Base-by-base conservation (phyloP, 1,140 invertebrate genomes). In the Paralvinella palmiformis region DNA sequence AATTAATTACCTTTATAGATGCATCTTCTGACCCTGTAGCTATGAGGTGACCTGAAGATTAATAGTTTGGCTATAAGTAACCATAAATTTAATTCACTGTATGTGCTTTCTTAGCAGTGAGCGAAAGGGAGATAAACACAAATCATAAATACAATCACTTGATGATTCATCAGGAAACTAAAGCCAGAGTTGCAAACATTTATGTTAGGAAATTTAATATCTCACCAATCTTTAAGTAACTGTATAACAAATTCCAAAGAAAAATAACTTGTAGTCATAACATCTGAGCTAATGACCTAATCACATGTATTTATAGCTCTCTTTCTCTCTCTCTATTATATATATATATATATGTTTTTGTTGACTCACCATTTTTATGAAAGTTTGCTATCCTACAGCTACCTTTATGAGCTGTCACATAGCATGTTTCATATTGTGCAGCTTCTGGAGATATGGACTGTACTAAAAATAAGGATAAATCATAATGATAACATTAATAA, bases 321-420 rank as follows among this genome's bases (percentile, higher is more conserved):
- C n/a, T n/a, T n/a, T n/a, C n/a, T n/a, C n/a, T n/a, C n/a, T n/a
- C n/a, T n/a, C n/a, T n/a, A n/a, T n/a, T n/a, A n/a, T n/a, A n/a
- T n/a, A n/a, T n/a, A n/a, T n/a, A n/a, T n/a, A 20, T 36, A 29
- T 17, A 56, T 22, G 24, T 37, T 10, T 32, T 35, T 24, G 33
- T 20, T 52, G 45, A 56, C 58, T 64, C 68, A 82, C 85, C 96
- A 83, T 96, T 94, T 7, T 85, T 82, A 68, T 92, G 96, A 76
- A 99, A 99, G 31, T 92, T 93, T 17, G 94, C 95, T 1, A 94
- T 89, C 62, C 95, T 83, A 73, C 96, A 98, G 63, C 94, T 89
- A 64, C 91, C 94, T 83, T 99, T 99, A 77, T 99, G 96, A 2
- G 94, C 94, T 4, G 96, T 99, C 0, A 99, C 94, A 79, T 99